Evolutionary conservation across 2,797 vertebrate genomes (phyloP).

Genomic region (Sebastes taczanowskii): DNA sequence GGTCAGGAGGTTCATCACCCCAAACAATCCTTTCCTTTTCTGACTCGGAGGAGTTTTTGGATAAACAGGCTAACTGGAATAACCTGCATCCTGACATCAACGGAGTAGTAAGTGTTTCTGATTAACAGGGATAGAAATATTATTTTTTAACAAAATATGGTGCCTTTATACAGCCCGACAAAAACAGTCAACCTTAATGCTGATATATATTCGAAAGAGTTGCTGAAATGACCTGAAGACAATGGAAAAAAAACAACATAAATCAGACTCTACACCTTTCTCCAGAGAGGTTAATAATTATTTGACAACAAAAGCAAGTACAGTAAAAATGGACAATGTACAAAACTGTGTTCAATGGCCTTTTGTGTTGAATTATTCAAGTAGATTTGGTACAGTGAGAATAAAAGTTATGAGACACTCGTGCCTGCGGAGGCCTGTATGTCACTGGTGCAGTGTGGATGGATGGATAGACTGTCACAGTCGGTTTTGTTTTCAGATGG

Average conservation of each 20-base stretch:
- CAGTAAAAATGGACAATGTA: conserved; percentile 78
- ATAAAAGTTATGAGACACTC: conserved; percentile 55
- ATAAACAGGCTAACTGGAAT: conserved; percentile 40
- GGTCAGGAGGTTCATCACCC: conserved; percentile 57
- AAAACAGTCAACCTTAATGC: conserved; percentile 55
- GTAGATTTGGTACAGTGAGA: conserved; percentile 86
- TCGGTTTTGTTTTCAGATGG: conserved; percentile 36
- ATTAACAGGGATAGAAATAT: conserved; percentile 30
- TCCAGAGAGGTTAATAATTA: conserved; percentile 64
- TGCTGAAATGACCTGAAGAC: conserved; percentile 74
- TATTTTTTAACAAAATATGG: conserved; percentile 24
- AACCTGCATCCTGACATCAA: conserved; percentile 78
- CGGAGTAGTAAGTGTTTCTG: conserved; percentile 69
- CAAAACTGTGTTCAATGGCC: conserved; percentile 83
- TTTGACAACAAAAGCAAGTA: conserved; percentile 73
- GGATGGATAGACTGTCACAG: conserved; percentile 59
- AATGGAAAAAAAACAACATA: conserved; percentile 38
- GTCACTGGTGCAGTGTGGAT: conserved; percentile 61
- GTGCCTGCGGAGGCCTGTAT: conserved; percentile 56
- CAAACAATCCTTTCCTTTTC: conserved; percentile 23
- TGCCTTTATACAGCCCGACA: conserved; percentile 44
- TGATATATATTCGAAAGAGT: conserved; percentile 49
- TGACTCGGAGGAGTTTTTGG: conserved; percentile 44
- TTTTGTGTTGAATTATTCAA: conserved; percentile 82
- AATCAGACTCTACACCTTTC: conserved; percentile 60